A percentile compares a stretch with the other conserved stretches of the same genome.
Conservation (phyloP, 2,113 vertebrate species). For the Misgurnus anguillicaudatus region DNA sequence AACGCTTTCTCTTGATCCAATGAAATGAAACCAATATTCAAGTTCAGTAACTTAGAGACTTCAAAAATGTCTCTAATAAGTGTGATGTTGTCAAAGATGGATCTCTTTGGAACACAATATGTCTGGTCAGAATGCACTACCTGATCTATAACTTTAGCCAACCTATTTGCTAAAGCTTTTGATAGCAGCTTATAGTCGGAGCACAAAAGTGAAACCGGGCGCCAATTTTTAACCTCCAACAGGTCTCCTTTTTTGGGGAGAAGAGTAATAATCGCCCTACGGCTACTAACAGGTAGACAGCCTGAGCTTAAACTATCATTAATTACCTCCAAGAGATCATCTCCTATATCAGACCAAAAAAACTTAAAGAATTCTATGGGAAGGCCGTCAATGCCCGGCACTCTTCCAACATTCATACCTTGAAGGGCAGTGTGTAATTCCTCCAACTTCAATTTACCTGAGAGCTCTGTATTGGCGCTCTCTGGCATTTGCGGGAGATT, state of each 20-base stretch:
- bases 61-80: not conserved
- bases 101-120: not conserved
- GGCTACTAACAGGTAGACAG: not conserved
- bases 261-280: not conserved
- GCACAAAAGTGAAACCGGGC: not conserved
- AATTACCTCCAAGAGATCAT: not conserved
- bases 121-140: not conserved
- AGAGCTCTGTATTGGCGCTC: not conserved
- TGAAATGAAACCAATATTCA: not conserved
- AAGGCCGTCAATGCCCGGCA: slow-evolving; percentile 17
- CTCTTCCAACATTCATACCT: not conserved
- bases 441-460: not conserved
- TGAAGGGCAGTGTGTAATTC: not conserved
- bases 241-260: slow-evolving; percentile 19
- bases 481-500: not conserved
- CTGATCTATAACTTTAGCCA: not conserved
- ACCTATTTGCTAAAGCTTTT: not conserved
- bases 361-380: slow-evolving; percentile 9
- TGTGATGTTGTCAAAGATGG: not conserved
- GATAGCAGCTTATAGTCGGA: slow-evolving; percentile 3
- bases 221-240: not conserved
- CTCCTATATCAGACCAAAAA: not conserved
- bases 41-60: not conserved
- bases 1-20: not conserved
- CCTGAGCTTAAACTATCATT: not conserved